These are phyloP conservation scores for Dryoscopus gambensis DNA, from an alignment of 2,113 vertebrate species.

Conservation along the genomic window DNA sequence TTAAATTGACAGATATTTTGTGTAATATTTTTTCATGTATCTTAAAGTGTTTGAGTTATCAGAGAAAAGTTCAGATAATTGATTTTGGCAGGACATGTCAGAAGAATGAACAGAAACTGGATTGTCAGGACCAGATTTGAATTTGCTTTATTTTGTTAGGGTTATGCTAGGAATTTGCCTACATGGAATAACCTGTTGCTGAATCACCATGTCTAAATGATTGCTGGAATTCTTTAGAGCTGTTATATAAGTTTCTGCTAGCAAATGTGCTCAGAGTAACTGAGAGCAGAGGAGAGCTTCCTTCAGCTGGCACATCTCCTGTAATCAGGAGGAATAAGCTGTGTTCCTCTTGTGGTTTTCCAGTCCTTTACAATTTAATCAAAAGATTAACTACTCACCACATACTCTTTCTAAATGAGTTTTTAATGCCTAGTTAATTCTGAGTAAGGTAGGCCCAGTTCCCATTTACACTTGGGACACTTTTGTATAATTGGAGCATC, in stretches of 20 bases:
- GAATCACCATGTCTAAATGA: neutral
- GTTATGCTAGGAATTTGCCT: neutral
- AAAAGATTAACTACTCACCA: neutral
- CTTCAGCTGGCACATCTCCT: neutral
- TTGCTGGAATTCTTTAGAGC: neutral
- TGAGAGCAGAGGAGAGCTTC: neutral
- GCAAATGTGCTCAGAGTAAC: neutral
- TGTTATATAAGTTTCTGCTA: neutral
- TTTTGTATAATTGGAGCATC: neutral
- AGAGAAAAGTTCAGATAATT: neutral
- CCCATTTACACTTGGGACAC: neutral
- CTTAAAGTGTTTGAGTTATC: neutral
- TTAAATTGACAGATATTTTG: neutral
- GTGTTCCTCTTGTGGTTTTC: neutral
- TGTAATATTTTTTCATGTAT: neutral
- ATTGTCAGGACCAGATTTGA: neutral
- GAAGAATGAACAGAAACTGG: neutral
- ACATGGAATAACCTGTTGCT: neutral
- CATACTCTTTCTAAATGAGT: neutral
- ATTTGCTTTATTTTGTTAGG: neutral
- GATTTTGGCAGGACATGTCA: neutral
- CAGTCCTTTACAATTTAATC: constrained; percentile 33
- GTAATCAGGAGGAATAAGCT: constrained; percentile 2
- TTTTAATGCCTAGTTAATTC: constrained; percentile 60
- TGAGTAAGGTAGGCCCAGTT: neutral